Percentiles rank a stretch among this genome's conserved stretches.
Conservation (phyloP, 2,888 invertebrate genomes). For the Zaprionus lineosus region DNA sequence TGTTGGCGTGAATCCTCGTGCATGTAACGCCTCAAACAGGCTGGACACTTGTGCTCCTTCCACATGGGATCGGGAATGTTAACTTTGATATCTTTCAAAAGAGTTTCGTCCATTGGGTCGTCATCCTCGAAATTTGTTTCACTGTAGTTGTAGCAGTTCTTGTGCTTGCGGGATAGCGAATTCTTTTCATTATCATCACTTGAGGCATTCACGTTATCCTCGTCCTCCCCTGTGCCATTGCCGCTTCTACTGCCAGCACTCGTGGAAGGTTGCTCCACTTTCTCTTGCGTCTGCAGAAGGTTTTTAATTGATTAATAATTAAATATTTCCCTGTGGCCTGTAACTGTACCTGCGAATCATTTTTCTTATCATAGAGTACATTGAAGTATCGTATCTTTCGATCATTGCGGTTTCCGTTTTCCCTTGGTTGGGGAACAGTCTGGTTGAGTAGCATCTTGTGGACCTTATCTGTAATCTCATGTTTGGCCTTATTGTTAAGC, state of each 20-base stretch:
- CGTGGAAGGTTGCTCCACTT: slow-evolving; percentile 48
- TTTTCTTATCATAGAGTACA: slow-evolving; percentile 71
- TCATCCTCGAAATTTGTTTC: slow-evolving; percentile 82
- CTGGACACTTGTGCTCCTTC: slow-evolving; percentile 82
- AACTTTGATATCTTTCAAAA: slow-evolving; percentile 80
- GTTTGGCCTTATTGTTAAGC: slow-evolving; percentile 57
- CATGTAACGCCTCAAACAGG: slow-evolving; percentile 82
- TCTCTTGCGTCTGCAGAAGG: slow-evolving; percentile 1
- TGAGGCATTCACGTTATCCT: slow-evolving; percentile 73
- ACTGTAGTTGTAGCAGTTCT: slow-evolving; percentile 80
- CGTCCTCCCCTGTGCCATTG: slow-evolving; percentile 61
- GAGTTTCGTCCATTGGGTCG: slow-evolving; percentile 81
- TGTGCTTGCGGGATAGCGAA: slow-evolving; percentile 57
- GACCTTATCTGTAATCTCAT: slow-evolving; percentile 68
- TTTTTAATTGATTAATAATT: background rate
- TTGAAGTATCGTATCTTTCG: slow-evolving; percentile 75
- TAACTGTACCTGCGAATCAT: slow-evolving; percentile 36
- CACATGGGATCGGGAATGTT: slow-evolving; percentile 80
- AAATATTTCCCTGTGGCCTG: background rate
- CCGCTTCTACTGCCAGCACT: slow-evolving; percentile 41
- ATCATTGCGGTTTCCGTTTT: slow-evolving; percentile 34
- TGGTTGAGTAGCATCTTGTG: slow-evolving; percentile 68
- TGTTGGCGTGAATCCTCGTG: slow-evolving; percentile 81
- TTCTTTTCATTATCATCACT: slow-evolving; percentile 79
- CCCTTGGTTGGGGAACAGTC: slow-evolving; percentile 21